phyloP scores from a whole-genome alignment of 2,797 vertebrate species.

The Aeoliscus strigatus region DNA sequence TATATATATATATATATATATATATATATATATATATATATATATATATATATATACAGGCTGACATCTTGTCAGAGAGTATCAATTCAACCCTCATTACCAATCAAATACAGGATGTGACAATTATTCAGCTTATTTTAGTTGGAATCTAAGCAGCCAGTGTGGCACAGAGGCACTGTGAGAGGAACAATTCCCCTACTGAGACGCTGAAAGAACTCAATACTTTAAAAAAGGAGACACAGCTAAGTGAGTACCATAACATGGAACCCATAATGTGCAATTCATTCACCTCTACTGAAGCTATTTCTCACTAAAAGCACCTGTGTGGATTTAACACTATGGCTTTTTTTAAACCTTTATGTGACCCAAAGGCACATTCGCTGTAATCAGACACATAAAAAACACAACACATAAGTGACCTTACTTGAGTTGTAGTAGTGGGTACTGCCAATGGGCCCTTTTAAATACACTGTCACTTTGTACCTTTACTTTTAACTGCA shows the following conservation, averaged over 20 bases:
- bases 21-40: too few relatives aligned
- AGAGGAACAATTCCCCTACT: slow-evolving; percentile 11
- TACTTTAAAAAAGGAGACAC: slow-evolving; percentile 21
- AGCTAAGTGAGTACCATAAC: slow-evolving; percentile 14
- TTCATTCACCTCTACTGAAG: slow-evolving; percentile 33
- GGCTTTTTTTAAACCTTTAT: slow-evolving; percentile 20
- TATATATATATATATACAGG: too few relatives aligned
- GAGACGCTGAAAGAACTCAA: slow-evolving; percentile 33
- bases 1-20: too few relatives aligned
- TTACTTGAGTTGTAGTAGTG: slow-evolving; percentile 21
- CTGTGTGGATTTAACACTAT: slow-evolving; percentile 29
- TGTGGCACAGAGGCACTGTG: slow-evolving; percentile 2
- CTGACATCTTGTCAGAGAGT: slow-evolving; percentile 7
- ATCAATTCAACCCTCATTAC: slow-evolving; percentile 5
- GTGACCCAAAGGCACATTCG: slow-evolving; percentile 39
- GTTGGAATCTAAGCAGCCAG: slow-evolving; percentile 1
- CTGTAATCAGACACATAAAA: slow-evolving; percentile 39
- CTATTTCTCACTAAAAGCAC: slow-evolving; percentile 16
- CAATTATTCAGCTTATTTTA: slow-evolving; percentile 12
- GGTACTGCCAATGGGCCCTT: slow-evolving; percentile 45
- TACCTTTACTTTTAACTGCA: slow-evolving; percentile 34
- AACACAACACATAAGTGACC: slow-evolving; percentile 13
- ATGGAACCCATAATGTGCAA: slow-evolving; percentile 20
- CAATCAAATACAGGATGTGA: slow-evolving; percentile 1
- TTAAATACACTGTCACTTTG: slow-evolving; percentile 43